These are phyloP conservation scores for Phylloscopus trochilus DNA, from an alignment of 2,113 vertebrate species.

Conservation along the genomic window DNA sequence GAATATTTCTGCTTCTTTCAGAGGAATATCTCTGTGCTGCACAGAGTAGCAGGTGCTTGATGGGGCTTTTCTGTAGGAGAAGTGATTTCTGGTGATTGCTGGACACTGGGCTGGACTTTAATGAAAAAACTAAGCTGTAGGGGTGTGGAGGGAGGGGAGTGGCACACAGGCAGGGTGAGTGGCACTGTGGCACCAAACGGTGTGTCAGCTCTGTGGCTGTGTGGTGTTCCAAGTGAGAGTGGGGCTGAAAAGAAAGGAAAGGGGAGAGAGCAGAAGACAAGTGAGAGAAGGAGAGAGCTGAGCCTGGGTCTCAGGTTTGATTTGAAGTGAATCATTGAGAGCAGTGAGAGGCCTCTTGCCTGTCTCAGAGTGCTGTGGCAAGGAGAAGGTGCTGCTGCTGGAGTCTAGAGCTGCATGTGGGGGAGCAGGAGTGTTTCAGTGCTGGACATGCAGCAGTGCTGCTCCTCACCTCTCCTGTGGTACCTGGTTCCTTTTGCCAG, in stretches of 20 bases:
- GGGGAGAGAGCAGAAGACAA: not conserved
- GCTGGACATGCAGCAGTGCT: accelerated
- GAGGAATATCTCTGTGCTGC: accelerated
- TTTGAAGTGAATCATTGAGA: not conserved
- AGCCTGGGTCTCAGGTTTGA: too few species aligned
- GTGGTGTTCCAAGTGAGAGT: not conserved
- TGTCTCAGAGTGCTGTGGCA: not conserved
- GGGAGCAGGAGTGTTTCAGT: not conserved
- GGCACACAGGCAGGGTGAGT: accelerated
- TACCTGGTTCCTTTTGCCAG: not conserved
- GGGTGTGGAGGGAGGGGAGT: not conserved
- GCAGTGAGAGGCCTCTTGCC: not conserved
- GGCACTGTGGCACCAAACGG: accelerated
- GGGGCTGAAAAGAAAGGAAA: not conserved
- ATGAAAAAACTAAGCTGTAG: not conserved
- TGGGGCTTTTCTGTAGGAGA: not conserved
- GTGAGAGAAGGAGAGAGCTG: not conserved
- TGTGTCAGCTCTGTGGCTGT: accelerated
- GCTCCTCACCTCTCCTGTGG: not conserved
- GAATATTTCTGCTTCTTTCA: not conserved
- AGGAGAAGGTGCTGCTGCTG: not conserved
- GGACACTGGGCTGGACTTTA: not conserved
- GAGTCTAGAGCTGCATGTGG: not conserved
- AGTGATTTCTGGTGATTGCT: not conserved
- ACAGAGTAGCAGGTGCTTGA: accelerated